Evolutionary conservation across 2,797 vertebrate genomes (phyloP).

Genomic region (Triplophysa bombifrons): DNA sequence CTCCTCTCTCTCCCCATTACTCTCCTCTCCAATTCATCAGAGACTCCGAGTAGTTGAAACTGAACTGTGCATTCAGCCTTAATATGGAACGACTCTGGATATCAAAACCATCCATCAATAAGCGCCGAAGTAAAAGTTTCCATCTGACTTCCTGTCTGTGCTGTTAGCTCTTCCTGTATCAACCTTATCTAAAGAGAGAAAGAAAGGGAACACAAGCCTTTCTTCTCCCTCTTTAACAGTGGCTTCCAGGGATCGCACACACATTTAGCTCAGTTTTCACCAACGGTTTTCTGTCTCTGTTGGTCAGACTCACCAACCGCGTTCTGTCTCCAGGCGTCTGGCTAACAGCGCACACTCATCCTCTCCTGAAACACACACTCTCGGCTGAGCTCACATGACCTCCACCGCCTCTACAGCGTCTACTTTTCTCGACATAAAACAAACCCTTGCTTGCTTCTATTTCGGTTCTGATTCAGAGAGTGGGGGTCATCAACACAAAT

Average conservation of each 20-base stretch:
- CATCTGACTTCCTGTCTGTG: constrained; percentile 23
- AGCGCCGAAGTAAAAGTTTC: not conserved
- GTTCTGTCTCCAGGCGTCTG: constrained; percentile 38
- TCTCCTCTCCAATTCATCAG: constrained; percentile 16
- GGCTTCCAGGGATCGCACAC: constrained; percentile 28
- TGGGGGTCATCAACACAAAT: constrained; percentile 11
- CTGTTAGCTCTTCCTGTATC: constrained; percentile 9
- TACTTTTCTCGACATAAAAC: constrained; percentile 11
- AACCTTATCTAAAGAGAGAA: not conserved
- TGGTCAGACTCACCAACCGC: constrained; percentile 18
- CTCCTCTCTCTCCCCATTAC: not conserved
- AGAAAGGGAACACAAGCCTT: not conserved
- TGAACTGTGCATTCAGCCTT: constrained; percentile 11
- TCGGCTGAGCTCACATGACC: constrained; percentile 35
- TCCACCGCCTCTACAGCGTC: constrained; percentile 22
- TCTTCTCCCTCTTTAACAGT: constrained; percentile 27
- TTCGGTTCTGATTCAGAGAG: constrained; percentile 24
- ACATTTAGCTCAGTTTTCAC: constrained; percentile 45
- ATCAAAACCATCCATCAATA: constrained; percentile 30
- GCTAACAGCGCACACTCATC: constrained; percentile 28
- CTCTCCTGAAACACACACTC: constrained; percentile 16
- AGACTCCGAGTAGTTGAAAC: constrained; percentile 12
- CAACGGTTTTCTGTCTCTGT: constrained; percentile 37
- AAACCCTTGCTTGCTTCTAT: constrained; percentile 18
- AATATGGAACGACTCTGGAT: constrained; percentile 23